These are phyloP conservation scores for Cairina moschata DNA, from an alignment of 2,113 vertebrate species.

Conservation along the genomic window DNA sequence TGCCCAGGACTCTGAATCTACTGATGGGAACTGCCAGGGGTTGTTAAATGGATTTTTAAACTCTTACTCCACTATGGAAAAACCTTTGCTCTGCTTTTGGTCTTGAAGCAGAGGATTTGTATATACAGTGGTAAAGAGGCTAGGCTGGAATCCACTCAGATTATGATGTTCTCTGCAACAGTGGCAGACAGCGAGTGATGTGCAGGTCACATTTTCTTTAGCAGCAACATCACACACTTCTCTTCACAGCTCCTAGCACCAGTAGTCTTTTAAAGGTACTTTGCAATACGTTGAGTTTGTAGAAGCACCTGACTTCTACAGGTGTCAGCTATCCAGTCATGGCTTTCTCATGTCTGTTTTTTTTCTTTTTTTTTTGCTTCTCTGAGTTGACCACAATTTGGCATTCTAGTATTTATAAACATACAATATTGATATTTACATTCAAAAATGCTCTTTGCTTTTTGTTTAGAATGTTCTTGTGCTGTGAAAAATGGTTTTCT, in stretches of 20 bases:
- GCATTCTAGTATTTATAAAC: background rate
- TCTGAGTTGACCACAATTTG: background rate
- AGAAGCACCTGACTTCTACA: background rate
- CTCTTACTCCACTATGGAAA: background rate
- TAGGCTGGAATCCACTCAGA: background rate
- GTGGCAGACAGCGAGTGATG: background rate
- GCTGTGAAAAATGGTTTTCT: background rate
- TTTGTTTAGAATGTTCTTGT: background rate
- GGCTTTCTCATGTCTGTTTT: background rate
- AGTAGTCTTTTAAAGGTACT: background rate
- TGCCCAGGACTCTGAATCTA: background rate
- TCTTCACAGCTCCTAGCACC: background rate
- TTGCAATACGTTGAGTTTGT: background rate
- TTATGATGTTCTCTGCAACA: background rate
- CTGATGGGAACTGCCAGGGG: background rate
- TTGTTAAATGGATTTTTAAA: background rate
- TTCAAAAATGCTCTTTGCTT: background rate
- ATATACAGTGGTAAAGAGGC: background rate
- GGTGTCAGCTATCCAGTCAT: background rate
- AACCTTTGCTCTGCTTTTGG: background rate
- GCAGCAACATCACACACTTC: background rate
- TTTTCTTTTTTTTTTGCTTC: background rate
- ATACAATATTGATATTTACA: background rate
- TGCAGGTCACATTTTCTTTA: background rate
- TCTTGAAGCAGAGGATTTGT: background rate